These are phyloP conservation scores for Sesia bembeciformis DNA, from an alignment of 2,888 invertebrate species.

Conservation along the genomic window DNA sequence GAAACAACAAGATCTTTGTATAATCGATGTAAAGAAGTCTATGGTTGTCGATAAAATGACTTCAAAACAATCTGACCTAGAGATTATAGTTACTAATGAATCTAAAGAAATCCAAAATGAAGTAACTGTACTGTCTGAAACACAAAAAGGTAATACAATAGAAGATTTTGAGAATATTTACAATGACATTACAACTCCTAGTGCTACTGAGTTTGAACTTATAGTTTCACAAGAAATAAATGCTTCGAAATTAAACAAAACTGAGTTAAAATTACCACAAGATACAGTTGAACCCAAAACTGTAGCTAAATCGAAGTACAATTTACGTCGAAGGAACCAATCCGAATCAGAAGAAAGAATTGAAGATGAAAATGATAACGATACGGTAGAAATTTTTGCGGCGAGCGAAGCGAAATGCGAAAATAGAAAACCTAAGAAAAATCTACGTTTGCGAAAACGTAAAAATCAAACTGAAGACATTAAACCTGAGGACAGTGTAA, in stretches of 20 bases:
- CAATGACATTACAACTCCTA: constrained; percentile 41
- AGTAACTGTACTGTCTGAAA: not conserved
- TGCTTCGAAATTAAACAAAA: constrained; percentile 6
- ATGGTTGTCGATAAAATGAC: too few species aligned
- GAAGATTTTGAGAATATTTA: constrained; percentile 57
- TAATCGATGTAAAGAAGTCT: too few species aligned
- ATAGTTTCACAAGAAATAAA: constrained; percentile 27
- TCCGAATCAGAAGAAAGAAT: constrained; percentile 9
- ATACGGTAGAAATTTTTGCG: constrained; percentile 10
- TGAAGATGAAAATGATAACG: constrained; percentile 13
- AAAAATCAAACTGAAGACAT: constrained; percentile 27
- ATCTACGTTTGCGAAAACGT: constrained; percentile 34
- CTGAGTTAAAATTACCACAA: not conserved
- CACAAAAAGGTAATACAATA: constrained; percentile 32
- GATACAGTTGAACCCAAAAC: not conserved
- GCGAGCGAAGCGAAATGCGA: too few species aligned
- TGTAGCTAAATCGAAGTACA: constrained; percentile 30
- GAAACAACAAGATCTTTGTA: constrained; percentile 1
- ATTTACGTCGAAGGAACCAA: constrained; percentile 31
- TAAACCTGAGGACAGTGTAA: constrained; percentile 19
- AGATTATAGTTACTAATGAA: too few species aligned
- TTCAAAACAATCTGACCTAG: too few species aligned
- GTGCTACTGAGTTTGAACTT: constrained; percentile 53
- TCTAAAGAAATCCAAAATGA: too few species aligned
- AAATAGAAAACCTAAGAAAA: constrained; percentile 26